Evolutionary conservation across 1,140 invertebrate genomes (phyloP).

Genomic region (Magallana gigas): DNA sequence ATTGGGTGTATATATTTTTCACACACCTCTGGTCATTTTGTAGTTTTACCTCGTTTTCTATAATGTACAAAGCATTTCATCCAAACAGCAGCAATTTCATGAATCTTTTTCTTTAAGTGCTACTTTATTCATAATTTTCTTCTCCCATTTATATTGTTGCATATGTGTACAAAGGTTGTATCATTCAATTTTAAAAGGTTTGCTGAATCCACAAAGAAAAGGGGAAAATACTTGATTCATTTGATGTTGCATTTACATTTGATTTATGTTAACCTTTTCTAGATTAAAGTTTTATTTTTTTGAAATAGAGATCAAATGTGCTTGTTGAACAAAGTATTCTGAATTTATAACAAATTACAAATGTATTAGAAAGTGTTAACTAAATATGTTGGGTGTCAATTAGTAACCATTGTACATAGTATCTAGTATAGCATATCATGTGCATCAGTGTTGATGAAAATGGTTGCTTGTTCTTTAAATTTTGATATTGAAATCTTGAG

Average conservation of each 20-base stretch:
- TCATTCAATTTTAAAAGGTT: not conserved
- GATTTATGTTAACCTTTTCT: not conserved
- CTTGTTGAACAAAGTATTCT: constrained; percentile 37
- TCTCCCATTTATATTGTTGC: not conserved
- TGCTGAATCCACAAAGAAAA: not conserved
- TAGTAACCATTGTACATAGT: constrained; percentile 28
- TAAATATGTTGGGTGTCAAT: constrained; percentile 13
- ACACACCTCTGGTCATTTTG: constrained; percentile 4
- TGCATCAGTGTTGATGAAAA: not conserved
- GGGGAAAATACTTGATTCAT: not conserved
- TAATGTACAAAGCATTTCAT: constrained; percentile 4
- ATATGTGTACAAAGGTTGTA: constrained; percentile 15
- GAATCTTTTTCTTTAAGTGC: constrained; percentile 15
- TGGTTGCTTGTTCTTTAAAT: constrained; percentile 22
- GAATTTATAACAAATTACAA: not conserved
- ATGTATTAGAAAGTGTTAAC: not conserved
- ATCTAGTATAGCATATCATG: constrained; percentile 26
- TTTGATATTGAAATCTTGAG: not conserved
- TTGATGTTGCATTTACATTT: not conserved
- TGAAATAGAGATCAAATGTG: not conserved
- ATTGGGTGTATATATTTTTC: constrained; percentile 2
- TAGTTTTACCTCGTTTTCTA: not conserved
- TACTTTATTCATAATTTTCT: constrained; percentile 16
- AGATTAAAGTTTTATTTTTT: constrained; percentile 24
- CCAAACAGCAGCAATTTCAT: constrained; percentile 32